Evolutionary conservation across 2,888 invertebrate species (phyloP), one percentile per base, ranked within the genome.

Genomic region (Apamea anceps): DNA sequence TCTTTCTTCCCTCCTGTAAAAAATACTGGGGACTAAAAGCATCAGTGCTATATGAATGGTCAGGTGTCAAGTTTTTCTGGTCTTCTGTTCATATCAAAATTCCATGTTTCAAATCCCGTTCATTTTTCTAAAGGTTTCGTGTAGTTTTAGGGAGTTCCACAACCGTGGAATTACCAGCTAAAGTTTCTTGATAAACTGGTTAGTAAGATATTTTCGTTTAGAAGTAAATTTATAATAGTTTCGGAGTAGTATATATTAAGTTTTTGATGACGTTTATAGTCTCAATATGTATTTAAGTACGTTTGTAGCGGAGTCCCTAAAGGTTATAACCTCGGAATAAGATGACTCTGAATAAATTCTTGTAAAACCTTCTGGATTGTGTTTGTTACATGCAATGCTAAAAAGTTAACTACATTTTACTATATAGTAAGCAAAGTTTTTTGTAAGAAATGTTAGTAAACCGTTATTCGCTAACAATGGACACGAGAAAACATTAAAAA

Each of bases 151-250:
- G 7, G 25, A 37, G n/a, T 54, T 67, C 21, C 2, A 57, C 3
- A 51, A 75, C 72, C 63, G 63, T 45, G n/a, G 80, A 76, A 86
- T 75, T 72, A 79, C 48, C 60, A 37, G 12, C 15, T 48, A 63
- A 84, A 85, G 42, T 72, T 82, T 80, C 21, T 77, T 75, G 75
- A 74, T 84, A 80, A 80, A 66, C 21, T 67, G 6, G 60, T 13
- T 63, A 12, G 0, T 37, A 12, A 7, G 21, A 32, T 32, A 2
- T 8, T 18, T 4, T 63, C 8, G 6, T 57, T 57, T 57, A 3
- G 3, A 57, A 25, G 8, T 28, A n/a, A n/a, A 15, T 62, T 28
- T 6, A 28, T 13, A 10, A 10, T 63, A 63, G 21, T 37, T 32
- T 21, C 32, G 18, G 25, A 25, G 10, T 12, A 12, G 57, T n/a